Conservation (phyloP, 2,797 vertebrate species). For the Malacoraja senta region DNA sequence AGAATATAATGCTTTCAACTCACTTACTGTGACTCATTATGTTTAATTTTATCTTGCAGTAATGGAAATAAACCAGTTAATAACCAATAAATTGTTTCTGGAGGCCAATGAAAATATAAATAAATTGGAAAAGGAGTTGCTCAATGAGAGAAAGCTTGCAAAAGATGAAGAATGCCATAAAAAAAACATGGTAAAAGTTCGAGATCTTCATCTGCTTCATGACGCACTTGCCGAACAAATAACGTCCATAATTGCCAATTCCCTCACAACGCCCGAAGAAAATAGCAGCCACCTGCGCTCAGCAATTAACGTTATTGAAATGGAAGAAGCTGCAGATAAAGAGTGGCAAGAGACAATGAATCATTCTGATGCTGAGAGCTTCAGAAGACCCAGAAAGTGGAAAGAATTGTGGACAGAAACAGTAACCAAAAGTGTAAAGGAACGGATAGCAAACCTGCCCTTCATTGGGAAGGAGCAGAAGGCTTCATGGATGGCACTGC, state of each 20-base stretch:
- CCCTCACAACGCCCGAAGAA: constrained; percentile 52
- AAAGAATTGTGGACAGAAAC: constrained; percentile 66
- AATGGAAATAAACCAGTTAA: constrained; percentile 76
- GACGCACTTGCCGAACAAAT: constrained; percentile 55
- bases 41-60: constrained; percentile 53
- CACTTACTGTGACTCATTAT: neutral
- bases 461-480: constrained; percentile 50
- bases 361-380: constrained; percentile 45
- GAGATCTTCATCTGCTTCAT: constrained; percentile 74
- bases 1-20: neutral
- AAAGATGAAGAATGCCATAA: constrained; percentile 49
- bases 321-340: constrained; percentile 63
- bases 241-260: constrained; percentile 58
- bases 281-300: constrained; percentile 55
- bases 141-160: constrained; percentile 49
- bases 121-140: constrained; percentile 59
- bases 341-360: neutral
- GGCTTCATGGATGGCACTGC: constrained; percentile 56
- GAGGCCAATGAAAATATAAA: constrained; percentile 72
- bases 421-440: constrained; percentile 55
- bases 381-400: constrained; percentile 62
- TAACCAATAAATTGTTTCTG: constrained; percentile 65
- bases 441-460: constrained; percentile 53
- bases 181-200: constrained; percentile 62
- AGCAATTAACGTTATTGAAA: constrained; percentile 63